A percentile compares a stretch with the other conserved stretches of the same genome.
phyloP scores from a whole-genome alignment of 2,797 vertebrate genomes.

The Bradypodion pumilum region DNA sequence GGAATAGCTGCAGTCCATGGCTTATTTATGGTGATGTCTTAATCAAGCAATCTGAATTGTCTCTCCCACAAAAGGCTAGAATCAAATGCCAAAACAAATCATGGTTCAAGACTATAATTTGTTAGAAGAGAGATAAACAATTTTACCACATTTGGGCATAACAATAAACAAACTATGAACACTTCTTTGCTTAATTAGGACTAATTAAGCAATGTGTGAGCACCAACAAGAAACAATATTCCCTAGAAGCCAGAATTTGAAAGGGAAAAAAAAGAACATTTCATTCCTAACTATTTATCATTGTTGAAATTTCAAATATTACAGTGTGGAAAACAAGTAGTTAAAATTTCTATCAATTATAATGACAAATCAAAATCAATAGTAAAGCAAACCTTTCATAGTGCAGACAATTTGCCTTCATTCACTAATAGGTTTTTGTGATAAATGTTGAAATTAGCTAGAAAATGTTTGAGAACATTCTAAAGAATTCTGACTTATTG shows the following conservation, averaged over 20 bases:
- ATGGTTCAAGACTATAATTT: background rate
- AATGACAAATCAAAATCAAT: too few relatives aligned
- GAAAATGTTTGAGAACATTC: too few relatives aligned
- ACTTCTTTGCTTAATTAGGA: background rate
- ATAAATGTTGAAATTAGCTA: too few relatives aligned
- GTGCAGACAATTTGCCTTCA: background rate
- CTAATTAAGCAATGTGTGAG: background rate
- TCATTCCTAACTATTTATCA: too few relatives aligned
- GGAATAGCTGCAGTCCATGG: background rate
- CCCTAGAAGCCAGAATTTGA: background rate
- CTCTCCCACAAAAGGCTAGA: background rate
- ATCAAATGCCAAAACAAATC: background rate
- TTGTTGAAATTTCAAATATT: too few relatives aligned
- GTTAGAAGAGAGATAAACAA: background rate
- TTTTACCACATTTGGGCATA: background rate
- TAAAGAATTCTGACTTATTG: background rate
- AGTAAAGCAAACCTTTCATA: background rate
- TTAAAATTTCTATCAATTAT: background rate
- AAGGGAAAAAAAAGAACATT: too few relatives aligned
- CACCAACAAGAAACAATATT: background rate
- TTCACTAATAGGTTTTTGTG: background rate
- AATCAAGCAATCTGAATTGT: background rate
- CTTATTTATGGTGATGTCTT: background rate
- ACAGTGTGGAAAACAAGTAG: too few relatives aligned
- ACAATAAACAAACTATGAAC: background rate